These are phyloP conservation scores for Cinara cedri DNA, from an alignment of 2,888 invertebrate genomes.

Conservation along the genomic window DNA sequence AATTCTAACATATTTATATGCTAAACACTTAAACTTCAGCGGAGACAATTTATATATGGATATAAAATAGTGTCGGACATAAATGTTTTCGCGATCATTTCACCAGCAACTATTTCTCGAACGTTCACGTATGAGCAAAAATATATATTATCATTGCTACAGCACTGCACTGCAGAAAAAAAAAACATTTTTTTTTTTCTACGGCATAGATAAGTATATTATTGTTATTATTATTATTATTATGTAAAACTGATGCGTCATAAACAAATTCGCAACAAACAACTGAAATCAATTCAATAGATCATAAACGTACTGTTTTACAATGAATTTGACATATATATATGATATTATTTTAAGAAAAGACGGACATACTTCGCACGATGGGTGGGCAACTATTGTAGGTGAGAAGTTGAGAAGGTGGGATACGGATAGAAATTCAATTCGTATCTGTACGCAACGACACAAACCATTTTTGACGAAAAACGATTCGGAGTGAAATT, in stretches of 20 bases:
- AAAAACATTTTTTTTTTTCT: slow-evolving; percentile 6
- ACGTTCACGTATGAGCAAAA: slow-evolving; percentile 6
- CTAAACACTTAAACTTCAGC: slow-evolving; percentile 5
- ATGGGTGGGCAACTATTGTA: too few relatives aligned
- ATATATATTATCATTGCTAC: too few relatives aligned
- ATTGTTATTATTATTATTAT: too few relatives aligned
- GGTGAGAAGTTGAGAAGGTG: too few relatives aligned
- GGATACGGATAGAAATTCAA: too few relatives aligned
- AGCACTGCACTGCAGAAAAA: slow-evolving; percentile 9
- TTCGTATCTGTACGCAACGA: too few relatives aligned
- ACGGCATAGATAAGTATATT: too few relatives aligned
- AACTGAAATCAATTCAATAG: not conserved
- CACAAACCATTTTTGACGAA: too few relatives aligned
- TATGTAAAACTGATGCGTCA: slow-evolving; percentile 1
- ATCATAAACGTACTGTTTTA: not conserved
- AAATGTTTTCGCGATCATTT: slow-evolving; percentile 15
- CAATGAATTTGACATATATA: too few relatives aligned
- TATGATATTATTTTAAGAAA: too few relatives aligned
- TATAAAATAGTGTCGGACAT: slow-evolving; percentile 2
- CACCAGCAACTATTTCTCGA: slow-evolving; percentile 1
- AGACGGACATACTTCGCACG: too few relatives aligned
- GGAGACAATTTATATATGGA: slow-evolving; percentile 33
- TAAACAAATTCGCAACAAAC: not conserved
- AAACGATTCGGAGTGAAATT: too few relatives aligned
- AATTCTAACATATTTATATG: slow-evolving; percentile 30